Percentiles rank a stretch among this genome's conserved stretches.
phyloP scores from a whole-genome alignment of 2,113 vertebrate genomes.

The Camelus bactrianus region DNA sequence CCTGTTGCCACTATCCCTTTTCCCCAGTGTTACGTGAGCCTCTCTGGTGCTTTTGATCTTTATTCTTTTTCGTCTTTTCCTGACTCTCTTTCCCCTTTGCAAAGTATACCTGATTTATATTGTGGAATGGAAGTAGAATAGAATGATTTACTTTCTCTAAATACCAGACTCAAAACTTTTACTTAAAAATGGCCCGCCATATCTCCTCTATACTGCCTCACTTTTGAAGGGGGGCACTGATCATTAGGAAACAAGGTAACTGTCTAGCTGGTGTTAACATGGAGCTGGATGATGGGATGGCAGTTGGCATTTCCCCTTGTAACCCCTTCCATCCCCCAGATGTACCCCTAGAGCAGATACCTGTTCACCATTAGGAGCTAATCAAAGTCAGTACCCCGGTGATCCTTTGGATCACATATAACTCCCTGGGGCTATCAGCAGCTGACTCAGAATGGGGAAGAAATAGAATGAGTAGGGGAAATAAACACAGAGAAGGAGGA shows the following conservation, averaged over 20 bases:
- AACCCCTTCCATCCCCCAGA: background rate
- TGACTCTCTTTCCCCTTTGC: background rate
- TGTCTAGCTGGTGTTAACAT: background rate
- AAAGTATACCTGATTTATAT: background rate
- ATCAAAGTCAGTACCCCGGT: background rate
- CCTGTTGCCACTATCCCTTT: background rate
- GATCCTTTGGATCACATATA: background rate
- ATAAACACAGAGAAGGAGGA: background rate
- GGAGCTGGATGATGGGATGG: background rate
- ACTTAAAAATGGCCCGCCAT: background rate
- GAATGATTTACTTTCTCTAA: background rate
- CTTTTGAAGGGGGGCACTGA: background rate
- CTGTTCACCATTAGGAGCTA: background rate
- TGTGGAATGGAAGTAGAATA: conserved; percentile 22
- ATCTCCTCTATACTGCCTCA: background rate
- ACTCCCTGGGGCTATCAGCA: background rate
- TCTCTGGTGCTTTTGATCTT: background rate
- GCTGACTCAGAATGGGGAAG: background rate
- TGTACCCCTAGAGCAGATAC: background rate
- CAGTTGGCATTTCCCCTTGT: background rate
- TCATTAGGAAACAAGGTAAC: background rate
- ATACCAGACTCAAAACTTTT: background rate
- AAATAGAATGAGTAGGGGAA: background rate
- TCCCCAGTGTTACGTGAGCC: background rate
- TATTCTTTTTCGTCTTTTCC: background rate